Evolutionary conservation across 2,888 invertebrate species (phyloP).

Genomic region (Oxyteleia sp.): DNA sequence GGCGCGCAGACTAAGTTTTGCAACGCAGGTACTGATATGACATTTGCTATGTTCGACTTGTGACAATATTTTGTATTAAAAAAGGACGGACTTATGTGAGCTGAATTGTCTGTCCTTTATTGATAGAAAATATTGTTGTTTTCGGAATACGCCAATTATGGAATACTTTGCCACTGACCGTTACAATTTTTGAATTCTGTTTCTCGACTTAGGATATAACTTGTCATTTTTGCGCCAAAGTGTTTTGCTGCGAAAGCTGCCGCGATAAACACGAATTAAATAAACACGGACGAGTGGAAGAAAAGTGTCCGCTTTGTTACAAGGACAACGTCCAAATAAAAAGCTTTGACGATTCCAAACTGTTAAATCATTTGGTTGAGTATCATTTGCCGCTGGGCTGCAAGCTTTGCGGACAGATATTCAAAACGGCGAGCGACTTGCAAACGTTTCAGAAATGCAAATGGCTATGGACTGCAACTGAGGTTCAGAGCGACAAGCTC

Average conservation of each 20-base stretch:
- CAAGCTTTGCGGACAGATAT: slow-evolving; percentile 79
- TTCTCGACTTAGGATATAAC: slow-evolving; percentile 74
- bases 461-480: slow-evolving; percentile 38
- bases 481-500: slow-evolving; percentile 49
- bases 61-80: too few species aligned
- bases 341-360: slow-evolving; percentile 75
- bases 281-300: slow-evolving; percentile 78
- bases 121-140: too few species aligned
- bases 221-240: slow-evolving; percentile 81
- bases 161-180: too few species aligned
- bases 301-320: slow-evolving; percentile 80
- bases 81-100: too few species aligned
- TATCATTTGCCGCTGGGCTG: slow-evolving; percentile 83
- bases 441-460: slow-evolving; percentile 68
- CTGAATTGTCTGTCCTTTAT: too few species aligned
- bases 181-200: too few species aligned
- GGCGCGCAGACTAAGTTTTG: not conserved
- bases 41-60: too few species aligned
- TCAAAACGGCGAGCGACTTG: slow-evolving; percentile 77
- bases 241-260: slow-evolving; percentile 82
- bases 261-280: slow-evolving; percentile 79
- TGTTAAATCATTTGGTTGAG: slow-evolving; percentile 79
- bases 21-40: not conserved
- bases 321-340: slow-evolving; percentile 77
- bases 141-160: too few species aligned